Evolutionary conservation across 2,797 vertebrate genomes (phyloP).

Genomic region (Meda fulgida): DNA sequence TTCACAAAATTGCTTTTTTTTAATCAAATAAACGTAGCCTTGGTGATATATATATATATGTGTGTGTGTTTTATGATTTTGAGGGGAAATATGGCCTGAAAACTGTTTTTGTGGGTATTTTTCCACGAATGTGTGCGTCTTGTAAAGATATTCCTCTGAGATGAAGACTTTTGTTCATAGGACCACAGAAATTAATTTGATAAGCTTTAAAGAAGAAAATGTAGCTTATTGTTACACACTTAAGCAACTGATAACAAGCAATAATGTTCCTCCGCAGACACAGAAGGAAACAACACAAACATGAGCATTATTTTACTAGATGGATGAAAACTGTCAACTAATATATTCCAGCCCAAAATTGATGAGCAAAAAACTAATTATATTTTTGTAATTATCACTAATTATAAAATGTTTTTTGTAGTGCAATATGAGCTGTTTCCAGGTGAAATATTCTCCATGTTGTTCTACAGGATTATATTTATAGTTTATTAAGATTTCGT

Average conservation of each 20-base stretch:
- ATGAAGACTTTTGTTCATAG: background rate
- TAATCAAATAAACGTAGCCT: too few species aligned
- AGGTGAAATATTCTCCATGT: background rate
- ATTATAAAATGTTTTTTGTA: background rate
- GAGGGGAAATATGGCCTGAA: background rate
- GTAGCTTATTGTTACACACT: slow-evolving; percentile 34
- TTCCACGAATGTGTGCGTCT: background rate
- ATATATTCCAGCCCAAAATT: background rate
- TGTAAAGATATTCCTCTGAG: background rate
- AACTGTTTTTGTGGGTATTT: background rate
- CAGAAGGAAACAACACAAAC: background rate
- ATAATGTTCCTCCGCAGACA: slow-evolving; percentile 22
- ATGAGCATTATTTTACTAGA: background rate
- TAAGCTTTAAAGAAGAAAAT: slow-evolving; percentile 21
- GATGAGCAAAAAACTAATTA: background rate
- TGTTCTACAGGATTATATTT: too few species aligned
- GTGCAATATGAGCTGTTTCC: background rate
- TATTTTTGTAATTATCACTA: background rate
- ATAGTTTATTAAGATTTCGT: too few species aligned
- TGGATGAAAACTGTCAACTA: background rate
- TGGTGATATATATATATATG: too few species aligned
- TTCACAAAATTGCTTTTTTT: too few species aligned
- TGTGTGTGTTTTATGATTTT: too few species aligned
- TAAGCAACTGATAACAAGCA: slow-evolving; percentile 55
- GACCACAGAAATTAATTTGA: background rate